These are phyloP conservation scores for Stenchaetothrips biformis DNA, from an alignment of 2,888 invertebrate genomes.

Conservation along the genomic window DNA sequence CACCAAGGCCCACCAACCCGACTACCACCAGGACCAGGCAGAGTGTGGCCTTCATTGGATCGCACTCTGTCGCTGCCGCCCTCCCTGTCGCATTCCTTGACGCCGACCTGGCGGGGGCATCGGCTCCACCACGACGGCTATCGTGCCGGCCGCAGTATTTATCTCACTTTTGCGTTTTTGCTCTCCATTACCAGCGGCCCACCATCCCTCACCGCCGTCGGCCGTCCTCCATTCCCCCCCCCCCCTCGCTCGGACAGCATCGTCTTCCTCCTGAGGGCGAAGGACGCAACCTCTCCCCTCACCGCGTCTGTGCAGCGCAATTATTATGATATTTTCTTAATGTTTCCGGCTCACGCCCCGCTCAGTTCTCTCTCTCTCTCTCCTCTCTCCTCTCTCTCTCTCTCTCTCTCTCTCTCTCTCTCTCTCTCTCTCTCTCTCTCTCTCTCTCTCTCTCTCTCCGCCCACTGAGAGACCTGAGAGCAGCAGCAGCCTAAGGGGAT, in stretches of 20 bases:
- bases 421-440: not conserved
- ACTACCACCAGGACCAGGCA: not conserved
- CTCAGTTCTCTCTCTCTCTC: not conserved
- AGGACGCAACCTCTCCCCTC: too few species aligned
- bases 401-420: not conserved
- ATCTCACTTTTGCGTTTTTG: conserved; percentile 21
- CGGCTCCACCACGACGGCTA: not conserved
- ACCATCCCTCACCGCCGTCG: not conserved
- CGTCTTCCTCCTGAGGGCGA: not conserved
- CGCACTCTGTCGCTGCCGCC: not conserved
- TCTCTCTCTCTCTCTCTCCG: not conserved
- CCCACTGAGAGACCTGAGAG: too few species aligned
- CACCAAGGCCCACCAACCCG: not conserved
- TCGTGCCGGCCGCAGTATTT: not conserved
- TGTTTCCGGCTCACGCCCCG: not conserved
- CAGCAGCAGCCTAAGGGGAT: too few species aligned
- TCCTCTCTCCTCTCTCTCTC: not conserved
- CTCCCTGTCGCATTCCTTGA: not conserved
- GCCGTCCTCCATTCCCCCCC: not conserved
- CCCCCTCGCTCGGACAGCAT: not conserved
- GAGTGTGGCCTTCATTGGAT: too few species aligned
- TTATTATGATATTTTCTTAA: not conserved
- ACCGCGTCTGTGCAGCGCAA: not conserved
- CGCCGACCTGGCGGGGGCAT: not conserved
- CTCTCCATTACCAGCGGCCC: not conserved